Evolutionary conservation across 2,797 vertebrate species (phyloP).

Genomic region (Epinephelus coioides): DNA sequence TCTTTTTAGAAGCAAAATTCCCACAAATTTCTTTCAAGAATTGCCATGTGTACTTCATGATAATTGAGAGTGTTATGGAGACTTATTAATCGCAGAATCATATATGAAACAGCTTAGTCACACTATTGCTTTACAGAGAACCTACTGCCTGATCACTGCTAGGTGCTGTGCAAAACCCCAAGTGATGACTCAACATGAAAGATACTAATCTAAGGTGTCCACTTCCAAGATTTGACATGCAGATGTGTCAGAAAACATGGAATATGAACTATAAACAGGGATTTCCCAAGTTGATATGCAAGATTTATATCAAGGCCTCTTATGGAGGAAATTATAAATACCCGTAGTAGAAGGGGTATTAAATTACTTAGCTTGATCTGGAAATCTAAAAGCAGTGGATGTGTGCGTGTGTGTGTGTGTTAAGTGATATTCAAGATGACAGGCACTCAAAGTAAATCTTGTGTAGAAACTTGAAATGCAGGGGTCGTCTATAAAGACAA

Average conservation of each 20-base stretch:
- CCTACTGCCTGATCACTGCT: constrained; percentile 23
- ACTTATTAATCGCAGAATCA: constrained; percentile 5
- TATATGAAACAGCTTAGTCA: constrained; percentile 24
- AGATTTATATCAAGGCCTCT: background rate
- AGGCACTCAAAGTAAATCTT: constrained; percentile 23
- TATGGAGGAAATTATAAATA: background rate
- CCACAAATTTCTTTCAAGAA: background rate
- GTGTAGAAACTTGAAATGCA: constrained; percentile 21
- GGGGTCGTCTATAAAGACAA: constrained; percentile 13
- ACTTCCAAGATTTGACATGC: constrained; percentile 13
- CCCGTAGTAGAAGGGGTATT: background rate
- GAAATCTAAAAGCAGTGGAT: background rate
- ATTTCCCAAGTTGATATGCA: constrained; percentile 8
- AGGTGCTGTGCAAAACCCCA: constrained; percentile 24
- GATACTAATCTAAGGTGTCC: constrained; percentile 7
- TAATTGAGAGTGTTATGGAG: constrained; percentile 6
- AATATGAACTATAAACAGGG: background rate
- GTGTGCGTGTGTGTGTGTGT: background rate
- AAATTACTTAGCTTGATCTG: constrained; percentile 15
- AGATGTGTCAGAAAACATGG: constrained; percentile 4
- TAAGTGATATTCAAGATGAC: background rate
- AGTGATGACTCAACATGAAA: constrained; percentile 19
- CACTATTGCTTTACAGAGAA: constrained; percentile 17
- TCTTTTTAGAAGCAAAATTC: background rate
- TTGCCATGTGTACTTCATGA: background rate